Evolutionary conservation across 2,113 vertebrate species (phyloP).

Genomic region (Scopus umbretta): DNA sequence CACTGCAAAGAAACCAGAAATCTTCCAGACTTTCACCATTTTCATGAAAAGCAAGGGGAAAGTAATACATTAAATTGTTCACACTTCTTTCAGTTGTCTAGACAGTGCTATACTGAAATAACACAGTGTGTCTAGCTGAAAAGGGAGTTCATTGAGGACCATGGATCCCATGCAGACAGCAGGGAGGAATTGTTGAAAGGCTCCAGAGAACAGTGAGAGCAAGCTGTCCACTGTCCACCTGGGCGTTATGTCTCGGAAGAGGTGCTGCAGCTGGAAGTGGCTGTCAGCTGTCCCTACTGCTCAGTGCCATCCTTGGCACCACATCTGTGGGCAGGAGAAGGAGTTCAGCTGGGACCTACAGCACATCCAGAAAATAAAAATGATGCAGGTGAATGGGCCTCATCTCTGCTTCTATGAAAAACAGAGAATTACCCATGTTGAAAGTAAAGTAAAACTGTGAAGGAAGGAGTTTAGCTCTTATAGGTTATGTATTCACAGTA

Average conservation of each 20-base stretch:
- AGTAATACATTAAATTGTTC: neutral
- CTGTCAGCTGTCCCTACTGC: neutral
- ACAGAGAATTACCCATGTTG: neutral
- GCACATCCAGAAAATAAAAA: neutral
- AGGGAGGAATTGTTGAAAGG: neutral
- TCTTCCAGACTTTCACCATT: neutral
- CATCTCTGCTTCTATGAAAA: neutral
- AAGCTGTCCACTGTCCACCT: neutral
- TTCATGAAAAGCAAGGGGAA: neutral
- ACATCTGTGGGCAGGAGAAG: accelerated
- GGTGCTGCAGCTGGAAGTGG: neutral
- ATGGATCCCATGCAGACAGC: neutral
- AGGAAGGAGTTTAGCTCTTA: neutral
- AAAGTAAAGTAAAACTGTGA: neutral
- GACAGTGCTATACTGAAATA: neutral
- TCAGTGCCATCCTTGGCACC: neutral
- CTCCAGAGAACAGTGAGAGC: neutral
- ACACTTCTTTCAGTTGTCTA: neutral
- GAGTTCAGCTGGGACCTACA: neutral
- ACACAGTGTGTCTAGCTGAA: neutral
- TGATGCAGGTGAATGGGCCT: neutral
- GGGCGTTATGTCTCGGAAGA: accelerated
- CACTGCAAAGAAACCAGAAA: neutral
- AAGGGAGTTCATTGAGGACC: neutral
- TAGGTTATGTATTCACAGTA: neutral